A percentile compares a stretch with the other conserved stretches of the same genome.
Conservation (phyloP, 1,140 invertebrate species). For the Chironomus tepperi region DNA sequence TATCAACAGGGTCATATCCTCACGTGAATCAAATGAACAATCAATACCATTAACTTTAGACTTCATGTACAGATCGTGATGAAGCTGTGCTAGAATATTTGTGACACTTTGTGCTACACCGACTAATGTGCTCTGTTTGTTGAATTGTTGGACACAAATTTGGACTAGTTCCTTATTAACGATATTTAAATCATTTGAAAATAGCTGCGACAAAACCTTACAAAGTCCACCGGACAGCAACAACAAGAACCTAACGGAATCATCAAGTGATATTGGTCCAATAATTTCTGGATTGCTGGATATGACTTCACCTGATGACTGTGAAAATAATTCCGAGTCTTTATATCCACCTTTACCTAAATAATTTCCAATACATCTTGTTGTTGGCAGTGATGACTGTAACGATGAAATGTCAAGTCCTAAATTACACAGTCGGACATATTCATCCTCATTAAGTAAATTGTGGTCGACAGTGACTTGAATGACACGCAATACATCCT, state of each 20-base stretch:
- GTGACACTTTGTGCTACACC: conserved; percentile 81
- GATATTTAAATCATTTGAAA: conserved; percentile 62
- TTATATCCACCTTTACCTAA: conserved; percentile 77
- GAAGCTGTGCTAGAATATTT: conserved; percentile 73
- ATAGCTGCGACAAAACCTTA: conserved; percentile 66
- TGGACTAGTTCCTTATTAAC: conserved; percentile 72
- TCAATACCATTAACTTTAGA: conserved; percentile 41
- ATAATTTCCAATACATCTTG: conserved; percentile 81
- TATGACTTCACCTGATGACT: conserved; percentile 65
- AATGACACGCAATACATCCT: conserved; percentile 61
- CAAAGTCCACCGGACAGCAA: conserved; percentile 79
- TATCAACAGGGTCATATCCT: conserved; percentile 77
- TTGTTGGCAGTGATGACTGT: conserved; percentile 59
- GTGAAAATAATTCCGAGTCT: conserved; percentile 64
- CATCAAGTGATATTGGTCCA: conserved; percentile 68
- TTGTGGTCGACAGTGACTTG: conserved; percentile 80
- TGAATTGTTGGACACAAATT: conserved; percentile 72
- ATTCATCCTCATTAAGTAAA: conserved; percentile 73
- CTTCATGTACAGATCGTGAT: conserved; percentile 70
- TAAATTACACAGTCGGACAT: conserved; percentile 60
- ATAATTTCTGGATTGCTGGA: conserved; percentile 75
- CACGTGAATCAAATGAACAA: conserved; percentile 41
- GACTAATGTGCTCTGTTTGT: conserved; percentile 66
- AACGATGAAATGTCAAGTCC: conserved; percentile 58
- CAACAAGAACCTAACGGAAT: conserved; percentile 73